Evolutionary conservation across 2,797 vertebrate genomes (phyloP).

Genomic region (Hylomyscus alleni): DNA sequence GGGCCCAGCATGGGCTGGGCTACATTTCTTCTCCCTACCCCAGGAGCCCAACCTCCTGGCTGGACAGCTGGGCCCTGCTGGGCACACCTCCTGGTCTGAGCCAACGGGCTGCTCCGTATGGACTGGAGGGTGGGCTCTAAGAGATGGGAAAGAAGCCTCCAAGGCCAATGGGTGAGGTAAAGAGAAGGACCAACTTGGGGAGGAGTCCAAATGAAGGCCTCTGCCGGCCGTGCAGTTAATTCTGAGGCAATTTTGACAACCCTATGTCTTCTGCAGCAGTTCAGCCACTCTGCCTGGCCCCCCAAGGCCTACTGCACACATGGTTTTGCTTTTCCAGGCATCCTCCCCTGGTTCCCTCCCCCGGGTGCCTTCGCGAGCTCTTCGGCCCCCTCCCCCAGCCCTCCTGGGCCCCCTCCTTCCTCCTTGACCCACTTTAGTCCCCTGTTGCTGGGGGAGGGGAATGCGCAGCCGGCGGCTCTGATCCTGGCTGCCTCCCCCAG

Average conservation of each 20-base stretch:
- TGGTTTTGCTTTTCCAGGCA: slow-evolving; percentile 79
- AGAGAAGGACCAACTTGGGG: not conserved
- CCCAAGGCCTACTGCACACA: slow-evolving; percentile 63
- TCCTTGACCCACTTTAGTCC: slow-evolving; percentile 87
- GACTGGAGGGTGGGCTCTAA: slow-evolving; percentile 13
- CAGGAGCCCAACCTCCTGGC: not conserved
- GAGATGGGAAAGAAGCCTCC: not conserved
- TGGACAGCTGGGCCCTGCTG: slow-evolving; percentile 62
- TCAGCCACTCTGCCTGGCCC: not conserved
- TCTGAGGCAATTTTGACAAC: slow-evolving; percentile 11
- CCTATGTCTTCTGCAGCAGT: not conserved
- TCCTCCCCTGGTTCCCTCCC: slow-evolving; percentile 74
- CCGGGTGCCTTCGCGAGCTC: slow-evolving; percentile 78
- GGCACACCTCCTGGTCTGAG: slow-evolving; percentile 60
- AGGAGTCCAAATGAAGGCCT: not conserved
- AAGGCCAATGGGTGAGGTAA: not conserved
- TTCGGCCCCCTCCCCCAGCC: slow-evolving; percentile 79
- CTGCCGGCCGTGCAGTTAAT: not conserved
- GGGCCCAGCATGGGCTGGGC: not conserved
- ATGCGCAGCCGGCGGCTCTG: slow-evolving; percentile 78
- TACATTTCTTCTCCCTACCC: not conserved
- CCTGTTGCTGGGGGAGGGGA: slow-evolving; percentile 85
- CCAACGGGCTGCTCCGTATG: not conserved
- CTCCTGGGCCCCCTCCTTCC: slow-evolving; percentile 85
- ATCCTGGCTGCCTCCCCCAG: slow-evolving; percentile 84